Base-by-base conservation (phyloP, 2,797 vertebrate genomes). In the Pristis pectinata region DNA sequence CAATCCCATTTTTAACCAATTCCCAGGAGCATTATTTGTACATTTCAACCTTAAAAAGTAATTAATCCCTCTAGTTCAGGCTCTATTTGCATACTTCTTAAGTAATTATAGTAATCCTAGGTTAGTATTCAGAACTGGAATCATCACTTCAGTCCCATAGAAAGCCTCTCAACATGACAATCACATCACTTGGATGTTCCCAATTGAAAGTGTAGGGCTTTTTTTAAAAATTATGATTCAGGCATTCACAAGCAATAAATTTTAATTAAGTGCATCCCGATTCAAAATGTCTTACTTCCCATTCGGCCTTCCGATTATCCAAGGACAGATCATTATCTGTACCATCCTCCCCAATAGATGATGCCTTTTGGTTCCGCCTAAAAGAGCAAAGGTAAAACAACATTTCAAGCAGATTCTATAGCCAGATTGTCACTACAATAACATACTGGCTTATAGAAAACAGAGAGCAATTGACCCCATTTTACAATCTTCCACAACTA, bases 341-440 rank as follows among this genome's bases (percentile, higher is more conserved):
- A 9, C 96, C 96, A 0, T 97, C 96, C 53, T 95, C 95, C 67
- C 94, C 96, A 3, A 95, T 94, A 0, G 95, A 96, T 0, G 96
- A 64, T 5, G 96, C 95, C 96, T 97, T 97, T 95, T 97, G 97
- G 95, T 96, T 96, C 34, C 96, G 96, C 95, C 98, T 98, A 19
- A 44, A 72, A 87, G 2, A 6, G 67, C 34, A 80, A 83, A 41
- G 59, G 22, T 1, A 0, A 0, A 91, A 91, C 27, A 15, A 49
- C 72, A 34, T 56, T 59, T 19, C 27, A 15, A 0, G 0, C 34
- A 11, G 49, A 0, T 37, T 27, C 53, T 44, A 37, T 24, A 44
- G 6, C 34, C 9, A 44, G 19, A 74, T 80, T 30, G 34, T 34
- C 10, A 72, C 2, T 13, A 6, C 27, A 92, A 59, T 22, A 56